These are phyloP conservation scores for Lucinisca nassula DNA, from an alignment of 2,888 invertebrate species.

Conservation along the genomic window DNA sequence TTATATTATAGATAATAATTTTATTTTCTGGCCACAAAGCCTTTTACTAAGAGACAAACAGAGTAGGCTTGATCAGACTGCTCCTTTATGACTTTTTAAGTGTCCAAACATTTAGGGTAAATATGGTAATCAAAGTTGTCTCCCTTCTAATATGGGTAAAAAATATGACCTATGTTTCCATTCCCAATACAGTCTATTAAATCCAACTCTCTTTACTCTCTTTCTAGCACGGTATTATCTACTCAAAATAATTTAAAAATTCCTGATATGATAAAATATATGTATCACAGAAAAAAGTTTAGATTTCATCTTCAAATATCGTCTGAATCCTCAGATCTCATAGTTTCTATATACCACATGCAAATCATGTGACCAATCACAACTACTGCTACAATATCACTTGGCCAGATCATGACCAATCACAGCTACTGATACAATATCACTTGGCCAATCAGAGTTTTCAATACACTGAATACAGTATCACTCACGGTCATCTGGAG, in stretches of 20 bases:
- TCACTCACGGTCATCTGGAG: background rate
- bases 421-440: background rate
- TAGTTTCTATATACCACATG: background rate
- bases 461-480: background rate
- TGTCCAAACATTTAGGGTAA: too few relatives aligned
- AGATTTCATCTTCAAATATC: background rate
- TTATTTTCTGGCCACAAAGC: too few relatives aligned
- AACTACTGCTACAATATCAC: background rate
- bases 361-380: background rate
- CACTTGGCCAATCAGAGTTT: slow-evolving; percentile 4
- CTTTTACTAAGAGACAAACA: too few relatives aligned
- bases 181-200: too few relatives aligned
- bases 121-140: too few relatives aligned
- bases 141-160: too few relatives aligned
- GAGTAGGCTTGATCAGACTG: too few relatives aligned
- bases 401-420: background rate
- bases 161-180: too few relatives aligned
- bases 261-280: background rate
- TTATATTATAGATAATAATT: too few relatives aligned
- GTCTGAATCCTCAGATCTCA: background rate
- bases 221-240: background rate
- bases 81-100: too few relatives aligned
- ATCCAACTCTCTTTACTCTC: too few relatives aligned
- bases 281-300: background rate
- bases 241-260: background rate